Conservation (phyloP, 2,888 invertebrate genomes). For the Platynereis dumerilii region DNA sequence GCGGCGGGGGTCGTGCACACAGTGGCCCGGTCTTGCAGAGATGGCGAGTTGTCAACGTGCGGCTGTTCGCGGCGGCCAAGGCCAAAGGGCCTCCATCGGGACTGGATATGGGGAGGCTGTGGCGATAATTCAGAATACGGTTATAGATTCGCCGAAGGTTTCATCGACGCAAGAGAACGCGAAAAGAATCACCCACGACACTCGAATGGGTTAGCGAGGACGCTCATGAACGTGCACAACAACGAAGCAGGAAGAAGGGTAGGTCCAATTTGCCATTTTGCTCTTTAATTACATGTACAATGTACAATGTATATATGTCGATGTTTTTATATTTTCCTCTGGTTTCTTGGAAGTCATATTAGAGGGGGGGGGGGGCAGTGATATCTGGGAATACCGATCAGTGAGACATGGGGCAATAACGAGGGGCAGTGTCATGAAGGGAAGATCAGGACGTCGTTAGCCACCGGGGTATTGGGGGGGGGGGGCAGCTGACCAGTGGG, state of each 20-base stretch:
- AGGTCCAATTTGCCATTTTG: too few species aligned
- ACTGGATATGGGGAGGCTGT: slow-evolving; percentile 99
- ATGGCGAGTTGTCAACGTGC: slow-evolving; percentile 87
- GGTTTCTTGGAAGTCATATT: too few species aligned
- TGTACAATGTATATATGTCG: too few species aligned
- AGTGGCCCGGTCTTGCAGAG: slow-evolving; percentile 87
- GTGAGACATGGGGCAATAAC: too few species aligned
- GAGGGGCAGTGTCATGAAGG: too few species aligned
- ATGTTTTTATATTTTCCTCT: too few species aligned
- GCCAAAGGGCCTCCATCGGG: slow-evolving; percentile 82
- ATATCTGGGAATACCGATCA: too few species aligned
- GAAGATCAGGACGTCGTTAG: too few species aligned
- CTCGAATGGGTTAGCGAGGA: slow-evolving; percentile 80
- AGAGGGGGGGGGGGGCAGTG: too few species aligned
- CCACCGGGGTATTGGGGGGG: too few species aligned
- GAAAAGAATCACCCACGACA: slow-evolving; percentile 80
- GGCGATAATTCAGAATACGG: slow-evolving; percentile 93
- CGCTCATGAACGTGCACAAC: slow-evolving; percentile 96
- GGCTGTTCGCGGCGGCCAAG: slow-evolving; percentile 84
- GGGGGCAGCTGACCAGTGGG: too few species aligned
- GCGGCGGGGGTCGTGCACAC: slow-evolving; percentile 80
- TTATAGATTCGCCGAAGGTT: slow-evolving; percentile 86
- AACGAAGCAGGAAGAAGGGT: slow-evolving; percentile 97
- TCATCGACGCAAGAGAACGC: slow-evolving; percentile 88
- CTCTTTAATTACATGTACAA: too few species aligned